Base-by-base conservation (phyloP, 2,113 vertebrate species). In the Halichoeres trimaculatus region DNA sequence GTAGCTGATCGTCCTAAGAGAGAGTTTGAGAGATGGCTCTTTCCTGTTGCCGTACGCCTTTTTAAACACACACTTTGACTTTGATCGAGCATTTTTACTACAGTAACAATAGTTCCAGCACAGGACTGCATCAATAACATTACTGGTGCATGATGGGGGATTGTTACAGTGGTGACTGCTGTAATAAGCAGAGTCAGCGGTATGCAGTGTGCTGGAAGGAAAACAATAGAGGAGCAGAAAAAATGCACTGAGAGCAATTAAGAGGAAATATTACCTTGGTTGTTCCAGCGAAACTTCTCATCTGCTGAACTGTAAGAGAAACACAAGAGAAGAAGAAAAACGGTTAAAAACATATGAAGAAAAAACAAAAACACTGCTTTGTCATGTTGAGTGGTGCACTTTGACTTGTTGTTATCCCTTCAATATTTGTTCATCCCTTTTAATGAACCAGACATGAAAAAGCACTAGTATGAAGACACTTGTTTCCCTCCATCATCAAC, bases 241-340 rank as follows among this genome's bases (percentile, higher is more conserved):
- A 41, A 58, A 59, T 38, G n/a, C 30, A 53, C 3, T 57, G 17
- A 65, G 30, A 74, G 10, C 2, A 23, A 64, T 78, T 65, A n/a
- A 54, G 14, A 30, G 19, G 23, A 52, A 55, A 70, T 30, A 63
- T 79, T 95, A 99, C 98, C 98, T 98, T 98, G 97, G 77, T 96
- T 96, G 90, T 98, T 98, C 98, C 98, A 99, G 79, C 97, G 97
- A 88, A 98, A 98, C 86, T 97, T 98, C 81, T 99, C 98, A 89
- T 99, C 98, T 66, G 96, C 94, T 79, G 98, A 99, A 94, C 98
- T 99, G 93, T 24, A 88, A 84, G 88, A 94, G 76, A 61, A 84
- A 89, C 90, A 80, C 9, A 55, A 85, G 43, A 85, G 38, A 78
- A 47, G 30, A 66, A 53, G 53, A 76, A 57, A 80, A 11, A 11